phyloP scores from a whole-genome alignment of 2,113 vertebrate species.

The Capra hircus region DNA sequence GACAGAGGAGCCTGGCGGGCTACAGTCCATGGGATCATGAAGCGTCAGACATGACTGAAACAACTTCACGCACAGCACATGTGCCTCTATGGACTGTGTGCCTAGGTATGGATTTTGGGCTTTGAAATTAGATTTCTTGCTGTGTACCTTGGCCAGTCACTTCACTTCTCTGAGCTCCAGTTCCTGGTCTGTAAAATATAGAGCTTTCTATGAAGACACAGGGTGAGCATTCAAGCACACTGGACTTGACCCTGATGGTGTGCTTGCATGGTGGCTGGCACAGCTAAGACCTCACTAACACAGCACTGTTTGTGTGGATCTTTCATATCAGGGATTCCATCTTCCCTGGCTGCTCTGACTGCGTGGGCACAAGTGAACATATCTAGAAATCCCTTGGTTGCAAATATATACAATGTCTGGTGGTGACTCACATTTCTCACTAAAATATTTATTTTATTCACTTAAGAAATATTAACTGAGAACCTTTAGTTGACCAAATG shows the following conservation, averaged over 20 bases:
- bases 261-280: background rate
- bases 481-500: background rate
- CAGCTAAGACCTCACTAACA: background rate
- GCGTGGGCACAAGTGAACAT: background rate
- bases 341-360: background rate
- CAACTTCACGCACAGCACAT: background rate
- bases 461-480: background rate
- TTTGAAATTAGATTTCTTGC: background rate
- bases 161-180: background rate
- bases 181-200: background rate
- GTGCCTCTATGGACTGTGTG: background rate
- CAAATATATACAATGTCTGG: background rate
- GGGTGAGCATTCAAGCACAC: background rate
- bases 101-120: background rate
- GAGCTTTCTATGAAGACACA: background rate
- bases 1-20: background rate
- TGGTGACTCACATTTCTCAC: background rate
- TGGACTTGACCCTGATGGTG: background rate
- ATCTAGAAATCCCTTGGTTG: background rate
- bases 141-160: background rate
- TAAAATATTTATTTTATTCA: conserved; percentile 1
- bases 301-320: background rate
- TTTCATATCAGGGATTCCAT: background rate
- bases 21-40: background rate
- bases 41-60: background rate